Evolutionary conservation across 2,888 invertebrate species (phyloP).

Genomic region (Euproctis similis): DNA sequence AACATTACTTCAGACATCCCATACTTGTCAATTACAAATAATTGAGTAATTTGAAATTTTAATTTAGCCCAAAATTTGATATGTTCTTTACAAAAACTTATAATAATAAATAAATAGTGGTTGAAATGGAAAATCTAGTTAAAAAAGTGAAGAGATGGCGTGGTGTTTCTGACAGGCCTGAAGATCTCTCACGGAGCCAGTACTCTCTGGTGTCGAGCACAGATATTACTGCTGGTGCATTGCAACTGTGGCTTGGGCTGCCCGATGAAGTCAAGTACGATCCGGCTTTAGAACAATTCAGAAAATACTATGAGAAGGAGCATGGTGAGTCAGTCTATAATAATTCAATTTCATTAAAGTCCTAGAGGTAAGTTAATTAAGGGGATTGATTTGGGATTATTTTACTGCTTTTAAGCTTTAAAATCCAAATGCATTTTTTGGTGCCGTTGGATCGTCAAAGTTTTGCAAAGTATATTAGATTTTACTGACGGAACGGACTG

Average conservation of each 20-base stretch:
- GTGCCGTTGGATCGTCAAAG: no score
- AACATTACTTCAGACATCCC: slow-evolving; percentile 1
- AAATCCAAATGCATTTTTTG: no score
- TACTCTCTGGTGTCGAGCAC: slow-evolving; percentile 65
- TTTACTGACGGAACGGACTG: no score
- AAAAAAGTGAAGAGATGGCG: slow-evolving; percentile 43
- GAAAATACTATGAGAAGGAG: slow-evolving; percentile 68
- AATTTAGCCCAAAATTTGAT: neutral
- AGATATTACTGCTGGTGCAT: slow-evolving; percentile 75
- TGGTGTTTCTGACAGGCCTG: slow-evolving; percentile 45
- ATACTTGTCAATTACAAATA: slow-evolving; percentile 1
- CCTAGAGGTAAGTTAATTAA: no score
- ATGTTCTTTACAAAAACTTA: no score
- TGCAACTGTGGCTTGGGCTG: slow-evolving; percentile 79
- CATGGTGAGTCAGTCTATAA: slow-evolving; percentile 45
- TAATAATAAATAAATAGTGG: no score
- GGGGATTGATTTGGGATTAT: no score
- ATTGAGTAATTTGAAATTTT: neutral
- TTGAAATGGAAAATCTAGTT: slow-evolving; percentile 40
- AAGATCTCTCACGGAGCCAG: slow-evolving; percentile 63
- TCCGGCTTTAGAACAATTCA: slow-evolving; percentile 78
- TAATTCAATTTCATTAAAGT: no score
- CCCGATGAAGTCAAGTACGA: slow-evolving; percentile 81
- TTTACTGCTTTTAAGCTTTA: no score
- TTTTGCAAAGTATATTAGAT: no score